These are phyloP conservation scores for Papilio glaucus DNA, from an alignment of 1,140 invertebrate species.

Conservation along the genomic window DNA sequence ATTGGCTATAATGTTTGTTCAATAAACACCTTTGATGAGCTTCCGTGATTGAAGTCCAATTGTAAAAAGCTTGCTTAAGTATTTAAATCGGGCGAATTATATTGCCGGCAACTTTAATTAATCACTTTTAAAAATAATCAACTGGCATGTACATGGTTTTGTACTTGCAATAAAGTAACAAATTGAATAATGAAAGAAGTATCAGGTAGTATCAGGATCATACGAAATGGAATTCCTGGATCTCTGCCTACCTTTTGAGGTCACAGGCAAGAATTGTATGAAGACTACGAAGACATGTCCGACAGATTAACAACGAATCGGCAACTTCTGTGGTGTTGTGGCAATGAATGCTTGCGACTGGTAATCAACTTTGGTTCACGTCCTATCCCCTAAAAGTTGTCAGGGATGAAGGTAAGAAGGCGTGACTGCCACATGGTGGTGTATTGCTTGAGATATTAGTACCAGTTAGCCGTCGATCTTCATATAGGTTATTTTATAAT, in stretches of 20 bases:
- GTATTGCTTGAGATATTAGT: neutral
- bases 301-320: too few species aligned
- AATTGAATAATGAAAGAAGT: too few species aligned
- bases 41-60: constrained; percentile 3
- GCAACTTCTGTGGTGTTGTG: too few species aligned
- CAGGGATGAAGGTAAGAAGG: neutral
- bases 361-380: too few species aligned
- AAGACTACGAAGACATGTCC: too few species aligned
- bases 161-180: neutral
- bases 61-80: neutral
- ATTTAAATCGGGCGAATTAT: neutral
- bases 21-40: constrained; percentile 29
- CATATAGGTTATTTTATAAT: constrained; percentile 48
- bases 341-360: too few species aligned
- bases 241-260: too few species aligned
- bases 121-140: constrained; percentile 1
- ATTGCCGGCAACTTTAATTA: constrained; percentile 6
- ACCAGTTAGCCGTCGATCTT: neutral
- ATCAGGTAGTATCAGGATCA: too few species aligned
- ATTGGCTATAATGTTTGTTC: constrained; percentile 40
- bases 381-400: neutral
- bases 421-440: neutral
- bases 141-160: neutral
- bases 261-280: too few species aligned
- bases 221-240: too few species aligned